Percentiles rank a stretch among this genome's conserved stretches.
These are phyloP conservation scores for Carassius carassius DNA, from an alignment of 2,113 vertebrate species.

Conservation along the genomic window DNA sequence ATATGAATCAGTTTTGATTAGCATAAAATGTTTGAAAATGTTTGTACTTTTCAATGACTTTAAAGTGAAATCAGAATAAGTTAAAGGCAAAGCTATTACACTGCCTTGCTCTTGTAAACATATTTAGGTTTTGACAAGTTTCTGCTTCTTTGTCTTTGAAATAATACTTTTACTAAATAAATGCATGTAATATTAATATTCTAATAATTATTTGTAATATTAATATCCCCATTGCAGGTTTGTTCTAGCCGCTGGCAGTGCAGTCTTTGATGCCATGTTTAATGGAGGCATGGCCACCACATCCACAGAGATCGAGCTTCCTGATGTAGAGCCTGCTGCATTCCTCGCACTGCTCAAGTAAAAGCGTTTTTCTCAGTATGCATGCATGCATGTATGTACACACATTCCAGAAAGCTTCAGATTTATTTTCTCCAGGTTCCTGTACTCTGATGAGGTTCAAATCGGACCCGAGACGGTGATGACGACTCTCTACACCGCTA, in stretches of 20 bases:
- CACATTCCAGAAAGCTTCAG: neutral
- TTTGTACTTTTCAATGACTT: neutral
- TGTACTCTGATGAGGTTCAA: constrained; percentile 98
- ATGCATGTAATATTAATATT: neutral
- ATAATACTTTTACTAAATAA: neutral
- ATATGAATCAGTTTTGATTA: neutral
- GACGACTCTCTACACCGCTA: constrained; percentile 96
- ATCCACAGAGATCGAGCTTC: constrained; percentile 94
- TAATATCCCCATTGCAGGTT: constrained; percentile 75
- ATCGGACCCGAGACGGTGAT: constrained; percentile 98
- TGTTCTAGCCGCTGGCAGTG: constrained; percentile 92
- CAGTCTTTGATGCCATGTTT: constrained; percentile 97
- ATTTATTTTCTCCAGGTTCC: constrained; percentile 77
- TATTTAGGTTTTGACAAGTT: neutral
- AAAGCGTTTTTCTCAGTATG: constrained; percentile 52
- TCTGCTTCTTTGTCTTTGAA: neutral
- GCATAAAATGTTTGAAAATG: neutral
- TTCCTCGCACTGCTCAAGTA: constrained; percentile 95
- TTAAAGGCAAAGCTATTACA: neutral
- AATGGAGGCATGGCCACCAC: constrained; percentile 98
- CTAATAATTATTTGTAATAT: neutral
- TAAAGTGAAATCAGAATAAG: neutral
- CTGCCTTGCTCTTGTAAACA: neutral
- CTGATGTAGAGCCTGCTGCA: constrained; percentile 93
- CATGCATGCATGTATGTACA: neutral